Conservation (phyloP, 2,113 vertebrate species). For the Vanacampus margaritifer region DNA sequence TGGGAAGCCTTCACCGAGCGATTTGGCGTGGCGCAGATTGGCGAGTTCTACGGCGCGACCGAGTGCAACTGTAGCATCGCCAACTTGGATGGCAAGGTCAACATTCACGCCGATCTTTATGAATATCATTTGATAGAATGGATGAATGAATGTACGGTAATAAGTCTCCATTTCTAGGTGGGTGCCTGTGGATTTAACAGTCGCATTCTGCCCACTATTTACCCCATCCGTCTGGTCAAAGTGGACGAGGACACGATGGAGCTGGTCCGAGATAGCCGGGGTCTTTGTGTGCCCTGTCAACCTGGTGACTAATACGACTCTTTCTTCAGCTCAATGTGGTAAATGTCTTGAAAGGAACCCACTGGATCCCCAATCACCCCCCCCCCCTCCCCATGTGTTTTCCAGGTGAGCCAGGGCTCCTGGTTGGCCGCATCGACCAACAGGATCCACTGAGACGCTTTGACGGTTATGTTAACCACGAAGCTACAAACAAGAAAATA, state of each 20-base stretch:
- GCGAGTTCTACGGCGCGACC: conserved; percentile 92
- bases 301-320: conserved; percentile 70
- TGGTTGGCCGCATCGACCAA: conserved; percentile 86
- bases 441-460: conserved; percentile 84
- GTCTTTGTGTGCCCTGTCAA: conserved; percentile 82
- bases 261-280: conserved; percentile 74
- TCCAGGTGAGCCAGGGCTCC: conserved; percentile 75
- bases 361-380: too few relatives aligned
- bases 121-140: not conserved
- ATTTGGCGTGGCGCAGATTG: conserved; percentile 81
- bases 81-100: conserved; percentile 90
- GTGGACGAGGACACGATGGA: conserved; percentile 87
- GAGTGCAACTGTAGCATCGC: conserved; percentile 95
- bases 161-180: conserved; percentile 63
- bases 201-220: conserved; percentile 81
- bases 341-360: not conserved
- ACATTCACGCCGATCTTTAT: not conserved
- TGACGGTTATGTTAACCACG: conserved; percentile 84
- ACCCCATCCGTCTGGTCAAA: conserved; percentile 85
- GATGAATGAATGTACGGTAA: not conserved
- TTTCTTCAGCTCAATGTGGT: not conserved
- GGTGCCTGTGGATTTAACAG: conserved; percentile 90
- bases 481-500: conserved; percentile 85
- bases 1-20: conserved; percentile 88
- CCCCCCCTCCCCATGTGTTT: not conserved